Base-by-base conservation (phyloP, 1,140 invertebrate species). In the Orius laevigatus region DNA sequence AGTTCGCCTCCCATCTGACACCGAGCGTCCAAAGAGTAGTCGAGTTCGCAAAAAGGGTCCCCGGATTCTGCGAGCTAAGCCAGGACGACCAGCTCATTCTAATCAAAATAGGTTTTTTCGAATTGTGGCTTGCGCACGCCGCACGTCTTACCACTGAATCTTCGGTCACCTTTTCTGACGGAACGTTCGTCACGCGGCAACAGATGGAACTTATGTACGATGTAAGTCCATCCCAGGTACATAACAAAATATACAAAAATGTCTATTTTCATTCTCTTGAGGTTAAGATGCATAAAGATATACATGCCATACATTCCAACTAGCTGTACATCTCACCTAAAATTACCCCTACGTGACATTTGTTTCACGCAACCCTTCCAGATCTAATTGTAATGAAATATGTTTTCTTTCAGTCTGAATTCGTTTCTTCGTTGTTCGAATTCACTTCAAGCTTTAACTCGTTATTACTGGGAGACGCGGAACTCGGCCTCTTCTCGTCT, bases 101-200 rank as follows among this genome's bases (percentile, higher is more conserved):
- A 35, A 91, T 94, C 57, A 94, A 97, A 70, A 75, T 87, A 57
- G 91, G 90, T 32, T 96, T 96, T 70, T 93, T 96, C 64, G 92
- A 97, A 68, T 78, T 96, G 43, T 96, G 93, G 92, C 69, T 95
- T 47, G 80, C 83, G 43, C 79, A 92, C 55, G 81, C 89, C 46
- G 74, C 86, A 1, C 75, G 81, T 44, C 75, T 92, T 64, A 81
- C 88, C n/a, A 73, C 75, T 2, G 79, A 88, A 49, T 72, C 76
- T 49, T 76, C 76, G 46, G 70, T 96, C 59, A 85, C 88, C n/a
- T 92, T 96, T 65, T 81, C 87, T 53, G 90, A 96, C 60, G 92
- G 92, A 16, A 85, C 81, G 44, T 83, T 79, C 55, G 75, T 96
- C 56, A 82, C 78, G 19, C 73, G 79, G 53, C 75, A 83, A 54